Base-by-base conservation (phyloP, 2,113 vertebrate genomes). In the Eudorcas thomsonii region DNA sequence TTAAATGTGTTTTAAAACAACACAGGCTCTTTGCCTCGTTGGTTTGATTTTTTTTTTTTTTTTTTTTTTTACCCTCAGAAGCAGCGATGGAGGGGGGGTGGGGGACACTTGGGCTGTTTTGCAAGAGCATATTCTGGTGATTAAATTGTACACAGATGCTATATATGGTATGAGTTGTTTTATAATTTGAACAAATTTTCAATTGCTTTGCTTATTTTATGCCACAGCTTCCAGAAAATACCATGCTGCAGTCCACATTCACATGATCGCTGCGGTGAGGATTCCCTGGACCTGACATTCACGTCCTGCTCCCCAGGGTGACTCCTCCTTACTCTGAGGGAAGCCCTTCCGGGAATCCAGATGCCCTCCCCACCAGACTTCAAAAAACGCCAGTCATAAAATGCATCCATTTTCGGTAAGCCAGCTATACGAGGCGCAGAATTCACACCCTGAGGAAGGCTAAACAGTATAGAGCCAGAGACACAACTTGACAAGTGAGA, bases 1-100 rank as follows among this genome's bases (percentile, higher is more conserved):
- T 90, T 62, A 14, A 67, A 71, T 67, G 48, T 94, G 62, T 62
- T 92, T 83, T 92, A 98, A 91, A 96, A 80, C 5, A 55, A 55
- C 82, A 85, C 5, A 57, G 52, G 7, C n/a, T 84, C 67, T 83
- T 39, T 96, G 45, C 64, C 57, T 93, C 77, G 17, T 7, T 74
- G 71, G n/a, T n/a, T 78, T 17, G 11, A 39, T 55, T 55, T 45
- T 8, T 45, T 8, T 8, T 45, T 4, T 45, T 45, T 7, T 1
- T 45, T 45, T 45, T 4, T 8, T 45, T 45, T 48, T 48, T 48
- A 48, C 43, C 1, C 45, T 87, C 25, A 82, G 71, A 96, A 36
- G 39, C 52, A 78, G 26, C 23, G 19, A 71, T 15, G 67, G 71
- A 21, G 4, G 0, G 0, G 45, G 45, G 43, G 43, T 45, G 10